These are phyloP conservation scores for Steromphala cineraria DNA, from an alignment of 2,888 invertebrate genomes.

Conservation along the genomic window DNA sequence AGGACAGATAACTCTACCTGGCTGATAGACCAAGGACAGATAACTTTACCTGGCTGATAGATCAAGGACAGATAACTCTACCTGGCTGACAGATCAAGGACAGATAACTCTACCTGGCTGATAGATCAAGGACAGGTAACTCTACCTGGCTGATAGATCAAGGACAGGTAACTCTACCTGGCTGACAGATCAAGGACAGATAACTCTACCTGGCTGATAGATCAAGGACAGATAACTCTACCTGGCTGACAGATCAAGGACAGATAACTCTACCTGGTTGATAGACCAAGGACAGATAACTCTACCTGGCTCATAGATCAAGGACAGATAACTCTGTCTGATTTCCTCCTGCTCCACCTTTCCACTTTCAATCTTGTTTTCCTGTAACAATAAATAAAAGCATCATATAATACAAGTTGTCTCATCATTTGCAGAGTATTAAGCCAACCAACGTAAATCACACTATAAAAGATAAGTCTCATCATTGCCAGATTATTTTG, in stretches of 20 bases:
- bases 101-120: too few relatives aligned
- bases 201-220: background rate
- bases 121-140: background rate
- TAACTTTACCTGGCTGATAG: too few relatives aligned
- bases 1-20: too few relatives aligned
- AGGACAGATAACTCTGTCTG: constrained; percentile 51
- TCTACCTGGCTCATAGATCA: constrained; percentile 27
- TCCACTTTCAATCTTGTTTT: constrained; percentile 60
- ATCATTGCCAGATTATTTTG: too few relatives aligned
- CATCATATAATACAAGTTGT: too few relatives aligned
- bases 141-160: background rate
- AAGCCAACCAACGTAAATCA: too few relatives aligned
- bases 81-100: too few relatives aligned
- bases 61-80: too few relatives aligned
- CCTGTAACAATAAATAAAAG: constrained; percentile 37
- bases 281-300: background rate
- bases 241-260: constrained; percentile 16
- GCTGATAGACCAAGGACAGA: too few relatives aligned
- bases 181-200: background rate
- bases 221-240: constrained; percentile 18
- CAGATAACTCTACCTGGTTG: constrained; percentile 14
- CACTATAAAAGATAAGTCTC: too few relatives aligned
- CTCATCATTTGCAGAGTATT: too few relatives aligned
- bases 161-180: background rate
- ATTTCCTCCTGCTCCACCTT: constrained; percentile 65